A percentile compares a stretch with the other conserved stretches of the same genome.
Evolutionary conservation across 2,113 vertebrate species (phyloP).

Genomic region (Ptilorrhoa leucosticta): DNA sequence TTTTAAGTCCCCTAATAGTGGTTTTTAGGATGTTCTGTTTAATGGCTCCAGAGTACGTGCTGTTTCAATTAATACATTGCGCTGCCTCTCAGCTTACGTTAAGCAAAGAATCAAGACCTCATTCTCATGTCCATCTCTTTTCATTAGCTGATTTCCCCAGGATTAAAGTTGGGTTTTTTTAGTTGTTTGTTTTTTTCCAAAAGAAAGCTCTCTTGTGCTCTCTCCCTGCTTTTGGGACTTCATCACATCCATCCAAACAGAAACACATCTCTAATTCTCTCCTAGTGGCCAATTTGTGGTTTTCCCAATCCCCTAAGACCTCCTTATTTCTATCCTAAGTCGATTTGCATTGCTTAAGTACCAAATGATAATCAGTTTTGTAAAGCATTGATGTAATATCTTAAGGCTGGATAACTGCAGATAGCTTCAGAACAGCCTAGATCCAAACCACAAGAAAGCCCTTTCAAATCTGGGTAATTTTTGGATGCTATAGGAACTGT

Average conservation of each 20-base stretch:
- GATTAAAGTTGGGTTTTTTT: not conserved
- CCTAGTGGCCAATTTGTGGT: not conserved
- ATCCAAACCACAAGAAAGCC: not conserved
- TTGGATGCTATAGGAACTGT: not conserved
- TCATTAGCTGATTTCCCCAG: constrained; percentile 16
- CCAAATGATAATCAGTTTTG: constrained; percentile 32
- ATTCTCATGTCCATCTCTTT: not conserved
- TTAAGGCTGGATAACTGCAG: not conserved
- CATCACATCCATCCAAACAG: not conserved
- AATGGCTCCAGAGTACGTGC: not conserved
- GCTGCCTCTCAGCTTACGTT: not conserved
- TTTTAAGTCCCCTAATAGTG: not conserved
- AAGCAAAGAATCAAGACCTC: not conserved
- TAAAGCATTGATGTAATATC: constrained; percentile 9
- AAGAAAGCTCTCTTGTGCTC: not conserved
- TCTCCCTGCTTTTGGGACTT: not conserved
- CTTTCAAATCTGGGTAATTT: not conserved
- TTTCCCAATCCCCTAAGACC: constrained; percentile 30
- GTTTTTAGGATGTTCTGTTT: not conserved
- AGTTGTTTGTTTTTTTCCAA: not conserved
- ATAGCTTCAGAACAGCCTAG: not conserved
- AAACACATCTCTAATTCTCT: constrained; percentile 22
- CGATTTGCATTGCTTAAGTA: constrained; percentile 26
- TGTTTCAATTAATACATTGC: not conserved
- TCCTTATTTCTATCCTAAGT: constrained; percentile 41